These are phyloP conservation scores for Pycnomerus fuliginosus DNA, from an alignment of 2,888 invertebrate species.

Conservation along the genomic window DNA sequence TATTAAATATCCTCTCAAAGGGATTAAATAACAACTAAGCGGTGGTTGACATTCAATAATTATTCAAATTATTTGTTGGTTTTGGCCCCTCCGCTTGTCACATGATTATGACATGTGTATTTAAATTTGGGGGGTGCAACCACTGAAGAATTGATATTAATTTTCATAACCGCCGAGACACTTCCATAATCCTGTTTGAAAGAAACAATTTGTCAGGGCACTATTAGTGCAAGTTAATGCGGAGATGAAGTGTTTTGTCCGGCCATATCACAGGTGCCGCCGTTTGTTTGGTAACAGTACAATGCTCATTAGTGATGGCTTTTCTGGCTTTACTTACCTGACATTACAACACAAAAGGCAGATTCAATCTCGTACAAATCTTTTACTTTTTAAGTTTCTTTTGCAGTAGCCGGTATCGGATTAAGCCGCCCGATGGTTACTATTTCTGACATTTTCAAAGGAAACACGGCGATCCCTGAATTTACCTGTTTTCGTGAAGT, in stretches of 20 bases:
- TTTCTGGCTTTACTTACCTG: conserved; percentile 43
- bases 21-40: conserved; percentile 25
- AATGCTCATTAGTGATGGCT: conserved; percentile 47
- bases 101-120: conserved; percentile 30
- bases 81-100: conserved; percentile 28
- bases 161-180: background rate
- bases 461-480: no score
- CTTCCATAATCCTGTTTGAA: background rate
- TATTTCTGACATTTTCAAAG: conserved; percentile 10
- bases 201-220: conserved; percentile 40
- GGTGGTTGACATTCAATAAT: conserved; percentile 28
- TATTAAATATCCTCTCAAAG: conserved; percentile 18
- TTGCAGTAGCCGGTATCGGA: conserved; percentile 29
- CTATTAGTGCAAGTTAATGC: conserved; percentile 45
- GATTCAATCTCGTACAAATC: conserved; percentile 30
- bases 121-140: conserved; percentile 9
- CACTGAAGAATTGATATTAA: conserved; percentile 3
- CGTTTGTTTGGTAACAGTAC: conserved; percentile 37
- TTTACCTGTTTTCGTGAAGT: no score
- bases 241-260: conserved; percentile 40
- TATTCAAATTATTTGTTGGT: conserved; percentile 34
- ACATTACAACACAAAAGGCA: conserved; percentile 32
- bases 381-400: conserved; percentile 28
- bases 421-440: conserved; percentile 19
- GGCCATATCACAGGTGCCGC: conserved; percentile 32